These are phyloP conservation scores for Limnephilus rhombicus DNA, from an alignment of 2,888 invertebrate species.

Conservation along the genomic window DNA sequence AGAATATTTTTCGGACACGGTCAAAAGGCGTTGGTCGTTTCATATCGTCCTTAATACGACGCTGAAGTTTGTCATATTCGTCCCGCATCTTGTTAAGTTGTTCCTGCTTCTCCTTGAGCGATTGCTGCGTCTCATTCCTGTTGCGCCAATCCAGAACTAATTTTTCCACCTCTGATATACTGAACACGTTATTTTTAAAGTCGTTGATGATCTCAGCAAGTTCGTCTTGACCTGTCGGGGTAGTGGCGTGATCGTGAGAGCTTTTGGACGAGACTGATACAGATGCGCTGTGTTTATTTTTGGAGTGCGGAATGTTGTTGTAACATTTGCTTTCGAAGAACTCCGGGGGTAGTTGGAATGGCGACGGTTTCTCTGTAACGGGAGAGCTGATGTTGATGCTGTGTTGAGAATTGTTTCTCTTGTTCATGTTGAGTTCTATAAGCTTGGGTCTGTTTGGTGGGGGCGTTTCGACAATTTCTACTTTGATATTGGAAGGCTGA, in stretches of 20 bases:
- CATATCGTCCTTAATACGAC: conserved; percentile 85
- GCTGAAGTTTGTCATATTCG: conserved; percentile 90
- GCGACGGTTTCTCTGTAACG: conserved; percentile 39
- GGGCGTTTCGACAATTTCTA: conserved; percentile 68
- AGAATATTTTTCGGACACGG: conserved; percentile 85
- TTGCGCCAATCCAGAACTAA: conserved; percentile 92
- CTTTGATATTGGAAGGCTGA: conserved; percentile 81
- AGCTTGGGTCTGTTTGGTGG: conserved; percentile 71
- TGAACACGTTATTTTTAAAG: conserved; percentile 92
- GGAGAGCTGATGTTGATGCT: conserved; percentile 44
- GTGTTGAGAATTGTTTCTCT: conserved; percentile 21
- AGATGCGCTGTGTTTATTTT: conserved; percentile 54
- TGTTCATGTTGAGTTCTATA: conserved; percentile 67
- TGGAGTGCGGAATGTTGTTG: conserved; percentile 43
- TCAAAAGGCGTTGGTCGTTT: conserved; percentile 90
- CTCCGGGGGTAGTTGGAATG: conserved; percentile 53
- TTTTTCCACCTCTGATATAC: conserved; percentile 90
- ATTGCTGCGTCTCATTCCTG: conserved; percentile 91
- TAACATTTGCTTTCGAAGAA: conserved; percentile 58
- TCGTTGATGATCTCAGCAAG: conserved; percentile 92
- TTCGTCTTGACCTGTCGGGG: conserved; percentile 83
- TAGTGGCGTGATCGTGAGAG: conserved; percentile 67
- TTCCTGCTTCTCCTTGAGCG: conserved; percentile 90
- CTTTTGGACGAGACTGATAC: conserved; percentile 51
- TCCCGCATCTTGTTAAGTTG: conserved; percentile 88